Evolutionary conservation across 2,888 invertebrate genomes (phyloP).

Genomic region (Nomada flava): DNA sequence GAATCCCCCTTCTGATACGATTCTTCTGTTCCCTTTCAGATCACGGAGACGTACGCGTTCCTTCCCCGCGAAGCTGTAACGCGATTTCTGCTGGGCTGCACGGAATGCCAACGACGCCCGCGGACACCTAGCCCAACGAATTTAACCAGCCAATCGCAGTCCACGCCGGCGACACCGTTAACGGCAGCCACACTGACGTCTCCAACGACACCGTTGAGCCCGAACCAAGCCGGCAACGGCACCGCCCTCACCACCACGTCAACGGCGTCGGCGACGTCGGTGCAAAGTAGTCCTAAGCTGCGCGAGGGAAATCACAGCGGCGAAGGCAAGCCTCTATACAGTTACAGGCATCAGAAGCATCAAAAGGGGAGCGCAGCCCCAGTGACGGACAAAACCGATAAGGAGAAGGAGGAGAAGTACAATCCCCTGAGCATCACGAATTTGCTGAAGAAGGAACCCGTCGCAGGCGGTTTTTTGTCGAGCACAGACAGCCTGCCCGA

Average conservation of each 20-base stretch:
- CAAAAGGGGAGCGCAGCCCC: conserved; percentile 38
- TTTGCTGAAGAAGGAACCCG: conserved; percentile 81
- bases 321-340: conserved; percentile 79
- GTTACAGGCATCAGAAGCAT: conserved; percentile 77
- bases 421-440: conserved; percentile 83
- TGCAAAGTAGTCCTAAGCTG: conserved; percentile 75
- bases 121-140: conserved; percentile 87
- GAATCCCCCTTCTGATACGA: not conserved
- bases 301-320: conserved; percentile 75
- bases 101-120: conserved; percentile 94
- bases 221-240: conserved; percentile 70
- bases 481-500: conserved; percentile 82
- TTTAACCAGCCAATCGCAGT: conserved; percentile 81
- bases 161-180: conserved; percentile 73
- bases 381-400: conserved; percentile 67
- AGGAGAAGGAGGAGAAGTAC: conserved; percentile 80
- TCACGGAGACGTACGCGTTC: conserved; percentile 98
- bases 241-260: conserved; percentile 56
- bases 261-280: conserved; percentile 48
- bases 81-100: conserved; percentile 96
- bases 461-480: conserved; percentile 71
- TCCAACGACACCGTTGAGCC: conserved; percentile 72
- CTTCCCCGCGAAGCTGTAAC: conserved; percentile 98
- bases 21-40: conserved; percentile 87
- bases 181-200: conserved; percentile 65